A percentile compares a stretch with the other conserved stretches of the same genome.
These are phyloP conservation scores for Drosophila neocordata DNA, from an alignment of 1,140 invertebrate species.

Conservation along the genomic window DNA sequence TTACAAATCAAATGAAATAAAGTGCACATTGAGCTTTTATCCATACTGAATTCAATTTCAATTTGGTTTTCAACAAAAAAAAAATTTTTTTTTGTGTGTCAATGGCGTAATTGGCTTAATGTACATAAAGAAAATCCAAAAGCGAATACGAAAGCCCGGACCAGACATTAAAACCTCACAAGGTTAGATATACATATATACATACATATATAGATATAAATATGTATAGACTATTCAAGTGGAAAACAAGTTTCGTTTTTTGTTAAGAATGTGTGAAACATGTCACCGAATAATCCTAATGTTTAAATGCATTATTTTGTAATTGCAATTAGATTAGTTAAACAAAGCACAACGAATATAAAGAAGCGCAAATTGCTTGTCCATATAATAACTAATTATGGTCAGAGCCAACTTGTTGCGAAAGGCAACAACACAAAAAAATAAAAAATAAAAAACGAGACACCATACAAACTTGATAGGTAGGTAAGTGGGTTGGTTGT, in stretches of 20 bases:
- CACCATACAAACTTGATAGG: not conserved
- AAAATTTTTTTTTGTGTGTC: not conserved
- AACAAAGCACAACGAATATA: not conserved
- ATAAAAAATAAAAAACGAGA: not conserved
- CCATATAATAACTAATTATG: constrained; percentile 9
- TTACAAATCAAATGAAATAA: not conserved
- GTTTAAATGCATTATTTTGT: not conserved
- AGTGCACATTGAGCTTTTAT: not conserved
- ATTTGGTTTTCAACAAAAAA: not conserved
- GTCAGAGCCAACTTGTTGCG: constrained; percentile 6
- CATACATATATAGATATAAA: not conserved
- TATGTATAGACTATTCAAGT: not conserved
- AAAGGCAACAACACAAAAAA: not conserved
- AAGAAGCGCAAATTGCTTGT: constrained; percentile 5
- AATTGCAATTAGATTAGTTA: constrained; percentile 4
- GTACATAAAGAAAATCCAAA: not conserved
- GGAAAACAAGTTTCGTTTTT: constrained; percentile 3
- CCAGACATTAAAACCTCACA: not conserved
- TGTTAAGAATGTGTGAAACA: constrained; percentile 7
- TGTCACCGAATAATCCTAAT: not conserved
- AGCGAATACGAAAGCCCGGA: not conserved
- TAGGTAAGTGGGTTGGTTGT: too few species aligned
- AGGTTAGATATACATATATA: not conserved
- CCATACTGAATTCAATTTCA: constrained; percentile 7
- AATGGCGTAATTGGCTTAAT: not conserved